These are phyloP conservation scores for Erythrolamprus reginae DNA, from an alignment of 2,113 vertebrate genomes.

Conservation along the genomic window DNA sequence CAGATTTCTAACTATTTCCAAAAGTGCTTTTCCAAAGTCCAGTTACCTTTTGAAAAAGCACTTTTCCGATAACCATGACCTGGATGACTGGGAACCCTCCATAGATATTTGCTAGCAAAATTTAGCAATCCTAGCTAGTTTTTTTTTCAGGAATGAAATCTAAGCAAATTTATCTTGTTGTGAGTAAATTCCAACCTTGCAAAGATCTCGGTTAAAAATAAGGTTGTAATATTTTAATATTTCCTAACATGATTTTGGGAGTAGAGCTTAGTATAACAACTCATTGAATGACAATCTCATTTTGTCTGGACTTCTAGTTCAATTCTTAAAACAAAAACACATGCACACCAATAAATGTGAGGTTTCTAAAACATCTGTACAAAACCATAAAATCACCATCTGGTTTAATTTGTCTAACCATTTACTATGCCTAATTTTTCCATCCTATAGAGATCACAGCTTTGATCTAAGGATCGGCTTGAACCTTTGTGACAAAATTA, in stretches of 20 bases:
- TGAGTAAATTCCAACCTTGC: not conserved
- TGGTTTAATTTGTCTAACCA: not conserved
- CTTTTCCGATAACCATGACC: not conserved
- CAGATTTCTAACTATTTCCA: not conserved
- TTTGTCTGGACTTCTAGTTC: not conserved
- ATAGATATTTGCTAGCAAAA: not conserved
- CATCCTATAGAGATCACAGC: not conserved
- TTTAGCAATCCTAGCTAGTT: not conserved
- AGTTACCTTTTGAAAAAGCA: not conserved
- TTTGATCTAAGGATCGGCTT: not conserved
- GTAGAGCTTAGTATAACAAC: not conserved
- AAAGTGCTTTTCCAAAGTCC: not conserved
- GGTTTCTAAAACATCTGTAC: not conserved
- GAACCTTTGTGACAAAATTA: not conserved
- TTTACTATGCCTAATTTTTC: not conserved
- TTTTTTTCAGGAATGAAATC: not conserved
- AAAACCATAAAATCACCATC: not conserved
- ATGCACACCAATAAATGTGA: not conserved
- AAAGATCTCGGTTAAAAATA: not conserved
- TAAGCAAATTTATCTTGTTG: not conserved
- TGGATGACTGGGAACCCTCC: not conserved
- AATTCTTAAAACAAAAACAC: not conserved
- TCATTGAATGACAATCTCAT: not conserved
- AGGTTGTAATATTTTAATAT: not conserved
- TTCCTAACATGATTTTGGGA: not conserved